Conservation (phyloP, 2,888 invertebrate genomes). For the Latrodectus elegans region DNA sequence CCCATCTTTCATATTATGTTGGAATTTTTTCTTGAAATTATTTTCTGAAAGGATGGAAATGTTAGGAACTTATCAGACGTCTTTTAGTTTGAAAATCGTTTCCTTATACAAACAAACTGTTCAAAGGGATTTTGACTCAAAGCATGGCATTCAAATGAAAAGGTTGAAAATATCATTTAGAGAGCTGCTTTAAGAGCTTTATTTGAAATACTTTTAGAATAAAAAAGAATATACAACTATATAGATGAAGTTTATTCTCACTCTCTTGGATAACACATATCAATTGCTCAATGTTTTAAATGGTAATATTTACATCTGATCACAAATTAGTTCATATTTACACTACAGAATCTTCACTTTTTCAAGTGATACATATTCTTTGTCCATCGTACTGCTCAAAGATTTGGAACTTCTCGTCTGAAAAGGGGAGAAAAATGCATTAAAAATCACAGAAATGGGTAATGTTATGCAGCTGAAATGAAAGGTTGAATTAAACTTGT, state of each 20-base stretch:
- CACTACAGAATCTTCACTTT: not conserved
- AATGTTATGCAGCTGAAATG: not conserved
- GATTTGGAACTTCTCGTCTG: slow-evolving; percentile 63
- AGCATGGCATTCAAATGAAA: too few relatives aligned
- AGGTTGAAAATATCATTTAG: too few relatives aligned
- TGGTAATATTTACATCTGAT: slow-evolving; percentile 63
- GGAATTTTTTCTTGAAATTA: too few relatives aligned
- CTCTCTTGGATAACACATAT: slow-evolving; percentile 1
- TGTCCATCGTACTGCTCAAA: slow-evolving; percentile 68
- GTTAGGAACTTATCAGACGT: too few relatives aligned
- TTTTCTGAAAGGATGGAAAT: too few relatives aligned
- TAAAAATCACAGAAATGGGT: not conserved
- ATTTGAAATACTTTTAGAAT: too few relatives aligned
- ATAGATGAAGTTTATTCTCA: slow-evolving; percentile 58
- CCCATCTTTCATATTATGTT: too few relatives aligned
- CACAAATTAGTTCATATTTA: slow-evolving; percentile 48
- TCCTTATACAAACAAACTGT: too few relatives aligned
- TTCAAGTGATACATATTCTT: slow-evolving; percentile 65
- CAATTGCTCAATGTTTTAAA: slow-evolving; percentile 23
- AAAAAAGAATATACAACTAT: slow-evolving; percentile 32
- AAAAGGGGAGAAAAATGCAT: slow-evolving; percentile 6
- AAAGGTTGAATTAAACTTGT: not conserved
- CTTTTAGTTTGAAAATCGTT: too few relatives aligned
- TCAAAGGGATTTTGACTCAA: too few relatives aligned
- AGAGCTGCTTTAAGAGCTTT: too few relatives aligned